Conservation (phyloP, 1,140 invertebrate genomes). For the Papilio xuthus region DNA sequence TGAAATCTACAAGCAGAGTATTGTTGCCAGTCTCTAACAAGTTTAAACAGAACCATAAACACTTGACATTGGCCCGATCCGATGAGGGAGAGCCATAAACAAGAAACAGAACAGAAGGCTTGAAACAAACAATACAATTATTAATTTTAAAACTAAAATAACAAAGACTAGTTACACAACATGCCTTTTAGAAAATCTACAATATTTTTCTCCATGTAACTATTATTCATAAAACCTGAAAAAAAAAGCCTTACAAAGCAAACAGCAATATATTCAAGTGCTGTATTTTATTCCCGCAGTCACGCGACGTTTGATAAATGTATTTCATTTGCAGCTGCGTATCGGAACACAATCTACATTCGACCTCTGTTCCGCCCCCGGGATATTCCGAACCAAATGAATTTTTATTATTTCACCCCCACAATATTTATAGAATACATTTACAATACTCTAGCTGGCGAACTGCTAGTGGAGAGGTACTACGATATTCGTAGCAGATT, state of each 20-base stretch:
- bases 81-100: too few species aligned
- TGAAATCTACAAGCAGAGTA: too few species aligned
- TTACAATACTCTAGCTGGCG: not conserved
- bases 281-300: constrained; percentile 22
- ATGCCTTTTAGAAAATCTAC: constrained; percentile 10
- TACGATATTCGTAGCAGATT: not conserved
- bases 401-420: constrained; percentile 1
- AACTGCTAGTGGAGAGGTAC: not conserved
- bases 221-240: constrained; percentile 13
- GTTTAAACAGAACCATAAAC: too few species aligned
- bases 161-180: not conserved
- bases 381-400: constrained; percentile 12
- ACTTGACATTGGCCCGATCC: too few species aligned
- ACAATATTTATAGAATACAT: not conserved
- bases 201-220: constrained; percentile 8
- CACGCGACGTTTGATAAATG: constrained; percentile 25
- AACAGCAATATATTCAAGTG: constrained; percentile 20
- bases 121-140: not conserved
- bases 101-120: too few species aligned
- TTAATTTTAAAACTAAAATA: not conserved
- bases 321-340: constrained; percentile 24
- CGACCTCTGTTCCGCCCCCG: not conserved
- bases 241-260: constrained; percentile 21
- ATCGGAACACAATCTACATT: constrained; percentile 20
- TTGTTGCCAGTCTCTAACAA: too few species aligned